phyloP scores from a whole-genome alignment of 2,888 invertebrate species.

The Cryptocheilus praepositus region DNA sequence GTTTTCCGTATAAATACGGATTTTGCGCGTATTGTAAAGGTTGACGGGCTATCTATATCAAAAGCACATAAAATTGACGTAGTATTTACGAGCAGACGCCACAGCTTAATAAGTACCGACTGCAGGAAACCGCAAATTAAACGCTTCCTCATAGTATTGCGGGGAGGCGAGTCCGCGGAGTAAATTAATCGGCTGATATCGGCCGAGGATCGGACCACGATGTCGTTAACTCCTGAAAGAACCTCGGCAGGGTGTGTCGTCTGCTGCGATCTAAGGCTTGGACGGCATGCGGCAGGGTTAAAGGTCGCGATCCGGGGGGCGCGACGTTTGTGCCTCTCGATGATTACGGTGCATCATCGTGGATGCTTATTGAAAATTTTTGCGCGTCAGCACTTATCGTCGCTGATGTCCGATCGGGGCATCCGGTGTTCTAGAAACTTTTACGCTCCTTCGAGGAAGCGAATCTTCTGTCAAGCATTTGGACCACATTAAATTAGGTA shows the following conservation, averaged over 20 bases:
- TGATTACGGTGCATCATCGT: constrained; percentile 2
- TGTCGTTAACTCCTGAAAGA: constrained; percentile 32
- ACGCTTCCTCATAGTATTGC: no score
- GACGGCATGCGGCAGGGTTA: neutral
- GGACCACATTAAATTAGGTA: no score
- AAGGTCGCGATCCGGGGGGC: neutral
- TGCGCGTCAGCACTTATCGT: neutral
- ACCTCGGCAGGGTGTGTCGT: constrained; percentile 38
- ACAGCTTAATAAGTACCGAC: neutral
- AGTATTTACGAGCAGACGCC: neutral
- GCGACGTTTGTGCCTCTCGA: neutral
- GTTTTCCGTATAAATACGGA: no score
- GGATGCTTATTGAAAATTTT: constrained; percentile 7
- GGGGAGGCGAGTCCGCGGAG: constrained; percentile 12
- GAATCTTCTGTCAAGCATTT: no score
- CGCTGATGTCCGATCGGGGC: neutral
- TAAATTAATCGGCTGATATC: constrained; percentile 42
- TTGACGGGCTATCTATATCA: neutral
- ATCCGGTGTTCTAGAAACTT: no score
- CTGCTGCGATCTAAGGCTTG: neutral
- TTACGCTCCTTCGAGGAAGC: no score
- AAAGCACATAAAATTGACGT: neutral
- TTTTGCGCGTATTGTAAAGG: neutral
- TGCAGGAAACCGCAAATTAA: no score
- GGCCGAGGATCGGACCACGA: constrained; percentile 27